Evolutionary conservation across 2,888 invertebrate species (phyloP).

Genomic region (Tipula unca): DNA sequence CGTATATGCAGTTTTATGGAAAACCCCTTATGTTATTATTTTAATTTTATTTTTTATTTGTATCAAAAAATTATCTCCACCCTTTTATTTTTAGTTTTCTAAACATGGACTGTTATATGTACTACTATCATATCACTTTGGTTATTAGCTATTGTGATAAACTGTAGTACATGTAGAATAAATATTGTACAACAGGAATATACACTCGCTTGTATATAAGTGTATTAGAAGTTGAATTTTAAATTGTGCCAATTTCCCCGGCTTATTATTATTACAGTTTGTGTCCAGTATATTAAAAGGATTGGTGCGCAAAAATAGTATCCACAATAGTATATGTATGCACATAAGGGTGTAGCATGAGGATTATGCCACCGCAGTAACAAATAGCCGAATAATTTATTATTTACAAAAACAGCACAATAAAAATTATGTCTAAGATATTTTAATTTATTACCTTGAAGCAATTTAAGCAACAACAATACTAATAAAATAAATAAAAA

Average conservation of each 20-base stretch:
- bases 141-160: not conserved
- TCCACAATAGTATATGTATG: too few relatives aligned
- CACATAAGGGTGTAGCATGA: not conserved
- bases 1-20: not conserved
- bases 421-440: slow-evolving; percentile 4
- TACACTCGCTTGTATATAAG: too few relatives aligned
- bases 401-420: not conserved
- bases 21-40: not conserved
- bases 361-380: not conserved
- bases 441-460: not conserved
- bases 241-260: not conserved
- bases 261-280: not conserved
- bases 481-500: not conserved
- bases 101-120: not conserved
- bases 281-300: not conserved
- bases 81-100: not conserved
- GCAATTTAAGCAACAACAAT: not conserved
- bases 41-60: not conserved
- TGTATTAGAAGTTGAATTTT: not conserved
- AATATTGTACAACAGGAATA: not conserved
- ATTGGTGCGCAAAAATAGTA: not conserved
- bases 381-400: not conserved
- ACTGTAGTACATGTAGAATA: not conserved
- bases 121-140: not conserved
- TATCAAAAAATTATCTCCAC: slow-evolving; percentile 8